Percentiles rank a stretch among this genome's conserved stretches.
Conservation (phyloP, 1,140 invertebrate species). For the Heliconius hermathena region DNA sequence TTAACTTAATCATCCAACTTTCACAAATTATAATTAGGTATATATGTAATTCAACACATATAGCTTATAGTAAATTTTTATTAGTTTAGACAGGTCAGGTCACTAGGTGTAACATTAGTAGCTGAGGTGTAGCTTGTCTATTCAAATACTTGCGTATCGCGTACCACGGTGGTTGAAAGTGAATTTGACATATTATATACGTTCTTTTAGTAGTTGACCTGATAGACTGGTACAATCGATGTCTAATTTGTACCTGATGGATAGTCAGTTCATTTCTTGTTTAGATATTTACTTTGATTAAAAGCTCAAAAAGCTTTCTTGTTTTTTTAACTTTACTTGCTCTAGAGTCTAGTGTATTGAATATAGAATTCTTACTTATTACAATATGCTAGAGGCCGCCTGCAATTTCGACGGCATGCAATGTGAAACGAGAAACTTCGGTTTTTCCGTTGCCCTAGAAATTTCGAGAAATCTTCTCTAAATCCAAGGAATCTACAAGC, state of each 20-base stretch:
- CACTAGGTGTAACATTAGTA: slow-evolving; percentile 31
- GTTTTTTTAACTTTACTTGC: too few relatives aligned
- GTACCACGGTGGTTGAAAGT: slow-evolving; percentile 12
- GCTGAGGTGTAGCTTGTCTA: slow-evolving; percentile 31
- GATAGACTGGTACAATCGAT: background rate
- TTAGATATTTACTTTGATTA: too few relatives aligned
- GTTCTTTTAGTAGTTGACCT: background rate
- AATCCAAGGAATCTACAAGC: too few relatives aligned
- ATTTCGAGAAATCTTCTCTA: too few relatives aligned
- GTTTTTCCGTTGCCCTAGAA: too few relatives aligned
- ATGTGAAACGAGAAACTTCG: too few relatives aligned
- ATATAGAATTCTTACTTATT: too few relatives aligned
- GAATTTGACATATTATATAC: background rate
- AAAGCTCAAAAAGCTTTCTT: too few relatives aligned
- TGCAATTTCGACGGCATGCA: too few relatives aligned
- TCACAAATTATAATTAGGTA: background rate
- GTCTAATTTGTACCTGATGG: background rate
- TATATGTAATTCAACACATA: background rate
- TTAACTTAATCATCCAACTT: background rate
- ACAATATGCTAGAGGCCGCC: too few relatives aligned
- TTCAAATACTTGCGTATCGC: slow-evolving; percentile 11
- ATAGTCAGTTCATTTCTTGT: too few relatives aligned
- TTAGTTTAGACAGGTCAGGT: slow-evolving; percentile 25
- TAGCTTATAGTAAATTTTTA: slow-evolving; percentile 10
- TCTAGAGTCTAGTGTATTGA: too few relatives aligned